Evolutionary conservation across 53 echinoderm and acorn worm genomes (phyloP).

Genomic region (Echinometra lucunter): DNA sequence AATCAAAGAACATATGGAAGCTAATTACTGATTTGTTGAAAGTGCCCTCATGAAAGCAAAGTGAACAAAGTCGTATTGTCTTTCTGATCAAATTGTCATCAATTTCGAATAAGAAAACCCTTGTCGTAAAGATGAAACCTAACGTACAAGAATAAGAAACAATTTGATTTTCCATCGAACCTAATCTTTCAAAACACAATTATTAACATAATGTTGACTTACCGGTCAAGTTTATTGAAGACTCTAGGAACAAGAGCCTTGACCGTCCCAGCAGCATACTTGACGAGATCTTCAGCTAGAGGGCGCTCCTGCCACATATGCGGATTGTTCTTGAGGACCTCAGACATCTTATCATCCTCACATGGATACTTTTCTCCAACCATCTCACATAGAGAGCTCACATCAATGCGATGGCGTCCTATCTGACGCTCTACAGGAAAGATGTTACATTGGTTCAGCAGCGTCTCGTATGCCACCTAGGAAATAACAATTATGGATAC

Average conservation of each 20-base stretch:
- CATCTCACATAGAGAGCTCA: conserved; percentile 33
- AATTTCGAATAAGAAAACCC: too few species aligned
- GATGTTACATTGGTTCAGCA: conserved; percentile 61
- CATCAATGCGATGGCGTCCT: background rate
- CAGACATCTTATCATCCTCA: background rate
- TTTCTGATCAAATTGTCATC: too few species aligned
- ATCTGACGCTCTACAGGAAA: conserved; percentile 19
- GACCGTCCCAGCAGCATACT: conserved; percentile 46
- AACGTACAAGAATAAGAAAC: too few species aligned
- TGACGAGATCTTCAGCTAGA: conserved; percentile 20
- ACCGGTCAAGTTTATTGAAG: conserved; percentile 68
- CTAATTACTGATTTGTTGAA: too few species aligned
- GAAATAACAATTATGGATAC: background rate
- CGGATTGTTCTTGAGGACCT: conserved; percentile 49
- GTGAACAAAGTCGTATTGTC: too few species aligned
- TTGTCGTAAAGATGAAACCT: too few species aligned
- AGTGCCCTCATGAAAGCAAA: too few species aligned
- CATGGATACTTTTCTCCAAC: conserved; percentile 7
- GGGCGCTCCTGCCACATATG: conserved; percentile 54
- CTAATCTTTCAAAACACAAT: background rate
- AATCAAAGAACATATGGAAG: too few species aligned
- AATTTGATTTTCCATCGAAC: background rate
- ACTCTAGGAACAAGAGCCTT: conserved; percentile 44
- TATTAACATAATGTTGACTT: background rate
- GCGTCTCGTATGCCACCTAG: conserved; percentile 53